Evolutionary conservation across 2,113 vertebrate genomes (phyloP).

Genomic region (Pungitius pungitius): DNA sequence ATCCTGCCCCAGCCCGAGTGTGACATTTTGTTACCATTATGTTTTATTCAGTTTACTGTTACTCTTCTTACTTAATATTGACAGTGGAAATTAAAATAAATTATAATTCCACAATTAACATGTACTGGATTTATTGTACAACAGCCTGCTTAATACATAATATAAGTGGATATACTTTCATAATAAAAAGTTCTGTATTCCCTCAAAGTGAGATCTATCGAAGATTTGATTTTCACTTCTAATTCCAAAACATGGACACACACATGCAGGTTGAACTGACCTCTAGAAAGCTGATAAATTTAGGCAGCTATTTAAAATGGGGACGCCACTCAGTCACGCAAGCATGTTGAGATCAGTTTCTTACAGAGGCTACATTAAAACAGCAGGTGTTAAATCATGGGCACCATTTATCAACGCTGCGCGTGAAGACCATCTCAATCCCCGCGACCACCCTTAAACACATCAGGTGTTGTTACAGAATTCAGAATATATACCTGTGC

Average conservation of each 20-base stretch:
- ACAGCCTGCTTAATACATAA: not conserved
- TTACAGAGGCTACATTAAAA: conserved; percentile 81
- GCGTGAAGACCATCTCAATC: conserved; percentile 29
- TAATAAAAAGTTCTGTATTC: not conserved
- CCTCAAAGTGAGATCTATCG: not conserved
- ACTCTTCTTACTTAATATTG: not conserved
- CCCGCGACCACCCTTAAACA: conserved; percentile 15
- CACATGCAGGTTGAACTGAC: conserved; percentile 66
- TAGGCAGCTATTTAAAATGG: conserved; percentile 83
- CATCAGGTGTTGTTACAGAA: conserved; percentile 36
- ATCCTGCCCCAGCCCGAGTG: no score
- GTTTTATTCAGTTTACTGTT: not conserved
- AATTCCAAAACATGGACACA: conserved; percentile 38
- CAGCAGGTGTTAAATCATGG: conserved; percentile 86
- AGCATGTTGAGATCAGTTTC: conserved; percentile 84
- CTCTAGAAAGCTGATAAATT: conserved; percentile 84
- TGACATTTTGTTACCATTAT: not conserved
- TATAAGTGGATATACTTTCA: not conserved
- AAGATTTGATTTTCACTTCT: conserved; percentile 12
- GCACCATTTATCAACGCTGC: conserved; percentile 76
- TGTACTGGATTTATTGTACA: not conserved
- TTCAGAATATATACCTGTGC: conserved; percentile 31
- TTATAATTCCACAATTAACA: not conserved
- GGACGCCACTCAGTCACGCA: conserved; percentile 79
- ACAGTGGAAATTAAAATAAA: not conserved